phyloP scores from a whole-genome alignment of 23 tunicate species.

The Diplosoma virens region DNA sequence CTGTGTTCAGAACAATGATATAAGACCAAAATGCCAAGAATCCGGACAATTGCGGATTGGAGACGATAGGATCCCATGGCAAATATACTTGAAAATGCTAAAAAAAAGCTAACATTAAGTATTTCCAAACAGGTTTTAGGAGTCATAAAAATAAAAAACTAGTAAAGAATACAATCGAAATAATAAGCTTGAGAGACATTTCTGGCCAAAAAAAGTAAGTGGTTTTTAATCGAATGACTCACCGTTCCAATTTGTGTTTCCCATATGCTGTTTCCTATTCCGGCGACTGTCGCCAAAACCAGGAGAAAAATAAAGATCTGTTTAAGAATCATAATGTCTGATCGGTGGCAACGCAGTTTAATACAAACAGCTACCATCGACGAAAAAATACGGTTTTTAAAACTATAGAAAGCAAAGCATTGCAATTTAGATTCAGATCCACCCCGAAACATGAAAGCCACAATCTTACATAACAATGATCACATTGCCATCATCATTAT shows the following conservation, averaged over 20 bases:
- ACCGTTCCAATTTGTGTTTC: constrained; percentile 74
- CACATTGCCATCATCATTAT: too few species aligned
- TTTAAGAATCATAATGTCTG: too few species aligned
- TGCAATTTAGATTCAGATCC: too few species aligned
- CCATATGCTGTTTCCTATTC: constrained; percentile 90
- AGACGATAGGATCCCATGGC: constrained; percentile 64
- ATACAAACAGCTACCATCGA: too few species aligned
- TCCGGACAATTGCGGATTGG: constrained; percentile 61
- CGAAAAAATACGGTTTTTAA: too few species aligned
- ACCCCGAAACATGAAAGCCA: too few species aligned
- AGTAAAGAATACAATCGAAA: background rate
- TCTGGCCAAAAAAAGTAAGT: too few species aligned
- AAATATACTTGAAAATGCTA: constrained; percentile 70
- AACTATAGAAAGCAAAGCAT: too few species aligned
- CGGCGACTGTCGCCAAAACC: constrained; percentile 53
- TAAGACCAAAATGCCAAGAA: constrained; percentile 95
- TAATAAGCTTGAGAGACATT: background rate
- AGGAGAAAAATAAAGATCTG: constrained; percentile 80
- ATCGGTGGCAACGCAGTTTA: too few species aligned
- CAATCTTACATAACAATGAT: too few species aligned
- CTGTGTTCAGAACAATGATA: constrained; percentile 94
- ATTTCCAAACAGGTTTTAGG: background rate
- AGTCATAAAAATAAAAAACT: background rate
- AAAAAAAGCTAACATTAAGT: background rate
- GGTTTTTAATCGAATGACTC: too few species aligned